Base-by-base conservation (phyloP, 2,888 invertebrate species). In the Crematogaster levior region DNA sequence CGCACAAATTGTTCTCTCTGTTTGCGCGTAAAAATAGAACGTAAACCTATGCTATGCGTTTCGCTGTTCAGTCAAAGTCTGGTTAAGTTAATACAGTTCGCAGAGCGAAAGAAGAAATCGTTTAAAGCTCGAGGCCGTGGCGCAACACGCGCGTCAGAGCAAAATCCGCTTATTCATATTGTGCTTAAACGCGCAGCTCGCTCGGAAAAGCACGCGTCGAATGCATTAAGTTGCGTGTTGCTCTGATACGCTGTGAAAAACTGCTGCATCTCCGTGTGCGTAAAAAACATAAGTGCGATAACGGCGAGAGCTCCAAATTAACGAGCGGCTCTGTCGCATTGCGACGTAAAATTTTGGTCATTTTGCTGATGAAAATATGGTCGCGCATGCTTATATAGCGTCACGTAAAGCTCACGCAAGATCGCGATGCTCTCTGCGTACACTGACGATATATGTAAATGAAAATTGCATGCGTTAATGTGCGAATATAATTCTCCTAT, bases 131-230 rank as follows among this genome's bases (percentile, higher is more conserved):
- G 53, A 30, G 70, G 65, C 43, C 43, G 34, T 21, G 40, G 18
- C 12, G 68, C 46, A 58, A 51, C 56, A 27, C 10, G 12, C 18
- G 27, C 61, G 73, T 58, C 21, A 80, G 24, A 43, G 34, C 18
- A 9, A 81, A 80, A 83, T 83, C 81, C 83, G 81, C 81, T 83
- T 83, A 83, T 80, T 80, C 80, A 58, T 80, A 83, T 63, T 75
- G 53, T 75, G 72, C 66, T 79, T 80, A 72, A 80, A 80, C 72
- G 58, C 27, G 61, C 40, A 34, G 7, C 53, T 43, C 79, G 40
- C 77, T 53, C 43, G 56, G 53, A 10, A 30, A 43, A 68, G 77
- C 77, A 77, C 77, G 68, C 43, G 70, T 70, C 70, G 70, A 68
- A 77, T 68, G 70, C 34, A 68, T 77, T 68, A 56, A 43, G 56